Percentiles rank a stretch among this genome's conserved stretches.
Conservation (phyloP, 2,797 vertebrate species). For the Cuculus canorus region DNA sequence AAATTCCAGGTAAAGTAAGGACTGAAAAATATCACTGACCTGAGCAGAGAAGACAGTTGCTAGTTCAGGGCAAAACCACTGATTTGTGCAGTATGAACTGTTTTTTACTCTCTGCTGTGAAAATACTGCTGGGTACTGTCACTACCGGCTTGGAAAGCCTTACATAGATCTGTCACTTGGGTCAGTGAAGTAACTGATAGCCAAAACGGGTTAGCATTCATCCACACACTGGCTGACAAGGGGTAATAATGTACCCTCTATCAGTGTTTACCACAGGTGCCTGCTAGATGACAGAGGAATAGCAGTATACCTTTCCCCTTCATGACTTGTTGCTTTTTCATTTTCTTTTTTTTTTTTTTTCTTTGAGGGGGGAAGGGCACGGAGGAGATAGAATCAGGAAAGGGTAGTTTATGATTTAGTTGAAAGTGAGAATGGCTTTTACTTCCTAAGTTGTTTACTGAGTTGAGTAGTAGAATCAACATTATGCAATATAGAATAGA, state of each 20-base stretch:
- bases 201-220: neutral
- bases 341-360: neutral
- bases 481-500: neutral
- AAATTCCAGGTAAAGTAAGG: neutral
- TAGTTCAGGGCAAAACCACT: neutral
- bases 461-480: neutral
- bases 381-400: neutral
- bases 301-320: neutral
- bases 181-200: neutral
- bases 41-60: neutral
- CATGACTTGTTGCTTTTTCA: no score
- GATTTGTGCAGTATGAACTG: neutral
- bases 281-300: neutral
- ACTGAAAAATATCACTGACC: neutral
- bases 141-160: neutral
- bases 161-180: neutral
- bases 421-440: neutral
- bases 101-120: neutral
- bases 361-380: rapidly evolving
- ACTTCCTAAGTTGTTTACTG: neutral
- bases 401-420: neutral
- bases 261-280: neutral
- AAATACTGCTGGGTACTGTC: neutral
- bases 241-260: neutral
- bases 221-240: neutral